Base-by-base conservation (phyloP, 2,888 invertebrate species). In the Rhagium mordax region DNA sequence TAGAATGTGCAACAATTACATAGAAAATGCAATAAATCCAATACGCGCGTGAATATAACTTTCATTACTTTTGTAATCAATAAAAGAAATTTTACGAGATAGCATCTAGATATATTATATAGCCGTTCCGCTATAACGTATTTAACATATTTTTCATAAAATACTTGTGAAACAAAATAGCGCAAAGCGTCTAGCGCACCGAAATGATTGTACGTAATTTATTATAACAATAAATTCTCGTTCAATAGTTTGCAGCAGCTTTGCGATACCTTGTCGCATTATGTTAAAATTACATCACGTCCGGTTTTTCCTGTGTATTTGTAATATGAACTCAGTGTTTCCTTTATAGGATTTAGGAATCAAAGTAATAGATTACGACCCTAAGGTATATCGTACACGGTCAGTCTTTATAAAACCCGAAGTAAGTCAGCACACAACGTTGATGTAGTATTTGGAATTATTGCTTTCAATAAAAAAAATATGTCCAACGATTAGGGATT, bases 221-320 rank as follows among this genome's bases (percentile, higher is more conserved):
- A 33, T 33, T 33, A 33, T 33, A 33, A 33, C 33, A 33, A 59
- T 59, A 59, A 29, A 59, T 59, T 21, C 21, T 55, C 29, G 13
- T 27, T 15, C 57, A 59, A 59, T 59, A 62, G 8, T 16, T 24
- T 16, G 24, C 47, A 5, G 24, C 20, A 10, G 62, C 20, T 48
- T 49, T 48, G 62, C 48, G 49, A 49, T 21, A 48, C 21, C 47
- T 48, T 18, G 21, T 47, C 15, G 49, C 62, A 49, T 49, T 49
- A 62, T 49, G 27, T 49, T 49, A 62, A 62, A 20, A 62, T 62
- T 62, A 48, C 49, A 48, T 21, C 62, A 49, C 62, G 48, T 33
- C 33, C 33, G 33, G 6, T 33, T 33, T 27, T 33, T 33, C 33
- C 33, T 33, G 10, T 33, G 10, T 33, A 33, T 5, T 13, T 8